Conservation (phyloP, 2,113 vertebrate species). For the Anoura caudifer region DNA sequence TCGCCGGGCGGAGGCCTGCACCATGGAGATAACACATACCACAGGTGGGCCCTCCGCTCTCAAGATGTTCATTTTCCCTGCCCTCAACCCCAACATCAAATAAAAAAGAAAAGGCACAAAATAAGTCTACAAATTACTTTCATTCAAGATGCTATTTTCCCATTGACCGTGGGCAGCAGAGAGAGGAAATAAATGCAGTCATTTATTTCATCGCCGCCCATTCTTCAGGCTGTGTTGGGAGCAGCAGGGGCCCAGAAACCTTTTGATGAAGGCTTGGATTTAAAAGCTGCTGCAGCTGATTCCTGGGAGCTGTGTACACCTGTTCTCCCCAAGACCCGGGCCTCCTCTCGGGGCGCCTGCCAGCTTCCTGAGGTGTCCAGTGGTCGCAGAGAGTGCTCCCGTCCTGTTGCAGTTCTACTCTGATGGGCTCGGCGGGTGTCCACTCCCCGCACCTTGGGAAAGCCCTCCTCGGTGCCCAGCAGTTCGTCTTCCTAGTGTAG, state of each 20-base stretch:
- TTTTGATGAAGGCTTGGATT: neutral
- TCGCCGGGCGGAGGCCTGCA: no score
- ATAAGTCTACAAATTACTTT: neutral
- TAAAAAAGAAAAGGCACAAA: neutral
- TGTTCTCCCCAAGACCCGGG: rapidly evolving
- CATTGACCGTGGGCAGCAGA: neutral
- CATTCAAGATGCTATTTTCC: neutral
- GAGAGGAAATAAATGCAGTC: neutral
- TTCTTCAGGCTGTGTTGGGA: neutral
- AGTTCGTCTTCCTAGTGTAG: no score
- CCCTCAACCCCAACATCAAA: neutral
- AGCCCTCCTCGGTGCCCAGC: no score
- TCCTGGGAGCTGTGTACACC: rapidly evolving
- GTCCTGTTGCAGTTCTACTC: neutral
- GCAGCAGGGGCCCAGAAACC: neutral
- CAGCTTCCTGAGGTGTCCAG: rapidly evolving
- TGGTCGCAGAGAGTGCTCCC: rapidly evolving
- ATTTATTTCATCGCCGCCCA: neutral
- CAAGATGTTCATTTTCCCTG: neutral
- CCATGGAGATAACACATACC: no score
- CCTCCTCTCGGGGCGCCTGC: neutral
- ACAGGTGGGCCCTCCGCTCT: no score
- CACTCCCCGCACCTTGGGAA: neutral
- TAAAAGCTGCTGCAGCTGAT: no score
- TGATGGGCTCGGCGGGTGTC: no score